Base-by-base conservation (phyloP, 2,888 invertebrate species). In the Meiosimyza platycephala region DNA sequence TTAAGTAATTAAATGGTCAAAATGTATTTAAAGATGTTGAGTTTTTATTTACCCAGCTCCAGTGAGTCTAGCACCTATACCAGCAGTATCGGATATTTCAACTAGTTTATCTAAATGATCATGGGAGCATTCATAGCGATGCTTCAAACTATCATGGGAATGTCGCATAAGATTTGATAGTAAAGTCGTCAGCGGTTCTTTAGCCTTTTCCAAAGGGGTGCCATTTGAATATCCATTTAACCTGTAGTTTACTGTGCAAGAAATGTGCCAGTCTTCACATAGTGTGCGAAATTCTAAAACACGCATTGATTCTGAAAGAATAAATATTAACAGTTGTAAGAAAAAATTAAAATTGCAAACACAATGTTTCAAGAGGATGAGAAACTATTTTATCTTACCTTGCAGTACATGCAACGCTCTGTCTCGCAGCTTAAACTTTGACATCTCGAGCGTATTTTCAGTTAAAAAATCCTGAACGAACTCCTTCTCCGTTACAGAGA, bases 91-190 rank as follows among this genome's bases (percentile, higher is more conserved):
- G 11, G 94, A 94, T 82, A 93, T 87, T 48, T 92, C 89, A 22
- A 97, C 95, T 28, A 99, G 89, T 72, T 89, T 88, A 86, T 99
- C 97, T 78, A 99, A 89, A 81, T 93, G 92, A 1, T 92, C 90
- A 88, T 97, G 96, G 72, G 98, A 98, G 87, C 99, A 99, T 85
- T 99, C 95, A 86, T 97, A 99, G 5, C 95, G 88, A 75, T 92
- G 90, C 72, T 92, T 90, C 68, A 98, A 90, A 83, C 98, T 98
- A 52, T 89, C 88, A 84, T 99, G 99, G 81, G 98, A 98, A 71
- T 91, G 90, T 63, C 91, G 91, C 96, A 99, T 98, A 66, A 99
- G 89, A 74, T 89, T 85, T 1, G 98, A 98, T 64, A 98, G 88
- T 60, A 88, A 86, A 11, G 6, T 13, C 83, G 84, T 33, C 80